Evolutionary conservation across 2,888 invertebrate species (phyloP).

Genomic region (Sericinus montela): DNA sequence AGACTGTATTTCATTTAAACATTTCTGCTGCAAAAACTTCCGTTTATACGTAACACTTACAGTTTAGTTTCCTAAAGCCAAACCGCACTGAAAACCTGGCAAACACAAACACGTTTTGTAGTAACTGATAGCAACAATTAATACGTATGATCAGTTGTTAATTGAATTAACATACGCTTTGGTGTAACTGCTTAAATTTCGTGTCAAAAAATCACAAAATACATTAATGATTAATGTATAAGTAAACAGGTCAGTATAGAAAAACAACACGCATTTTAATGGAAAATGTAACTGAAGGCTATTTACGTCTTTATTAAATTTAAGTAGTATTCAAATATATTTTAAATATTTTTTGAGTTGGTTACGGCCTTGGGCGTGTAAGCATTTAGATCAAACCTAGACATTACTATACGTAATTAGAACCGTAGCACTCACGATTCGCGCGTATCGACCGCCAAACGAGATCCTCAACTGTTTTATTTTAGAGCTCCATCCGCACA

Average conservation of each 20-base stretch:
- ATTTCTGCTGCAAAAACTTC: conserved; percentile 35
- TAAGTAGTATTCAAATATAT: too few relatives aligned
- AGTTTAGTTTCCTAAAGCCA: conserved; percentile 33
- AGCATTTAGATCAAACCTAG: conserved; percentile 22
- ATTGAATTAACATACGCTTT: conserved; percentile 22
- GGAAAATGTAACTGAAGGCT: neutral
- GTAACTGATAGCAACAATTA: conserved; percentile 64
- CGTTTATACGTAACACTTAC: conserved; percentile 34
- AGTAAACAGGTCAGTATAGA: conserved; percentile 5
- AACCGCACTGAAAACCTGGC: conserved; percentile 28
- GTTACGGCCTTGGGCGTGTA: conserved; percentile 2
- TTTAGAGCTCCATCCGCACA: conserved; percentile 60
- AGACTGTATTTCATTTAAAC: conserved; percentile 34
- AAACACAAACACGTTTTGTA: conserved; percentile 56
- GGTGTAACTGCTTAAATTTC: neutral
- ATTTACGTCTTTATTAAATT: neutral
- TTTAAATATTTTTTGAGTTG: too few relatives aligned
- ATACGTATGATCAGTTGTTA: conserved; percentile 42
- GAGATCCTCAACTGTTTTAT: conserved; percentile 72
- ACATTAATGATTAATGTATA: conserved; percentile 4
- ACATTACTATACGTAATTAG: conserved; percentile 48
- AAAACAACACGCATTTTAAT: conserved; percentile 4
- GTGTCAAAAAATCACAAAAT: neutral
- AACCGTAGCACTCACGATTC: conserved; percentile 37
- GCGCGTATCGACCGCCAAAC: conserved; percentile 57